Evolutionary conservation across 2,113 vertebrate genomes (phyloP), one percentile per base, ranked within the genome.

Genomic region (Dasypus novemcinctus): DNA sequence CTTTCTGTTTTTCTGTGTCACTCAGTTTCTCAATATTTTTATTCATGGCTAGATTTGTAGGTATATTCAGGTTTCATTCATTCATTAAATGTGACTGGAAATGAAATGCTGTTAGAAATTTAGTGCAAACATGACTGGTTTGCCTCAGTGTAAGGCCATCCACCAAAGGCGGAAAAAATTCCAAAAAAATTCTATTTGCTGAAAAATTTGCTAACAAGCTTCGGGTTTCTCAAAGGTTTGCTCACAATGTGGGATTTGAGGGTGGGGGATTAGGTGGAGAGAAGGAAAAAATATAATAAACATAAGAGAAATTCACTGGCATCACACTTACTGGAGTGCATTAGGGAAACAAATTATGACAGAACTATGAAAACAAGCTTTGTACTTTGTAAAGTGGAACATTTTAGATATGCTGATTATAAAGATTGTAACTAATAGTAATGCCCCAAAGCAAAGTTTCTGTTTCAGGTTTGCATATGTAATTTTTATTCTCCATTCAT

Each of bases 141-240:
- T 96, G 93, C 93, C 97, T 95, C 79, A 96, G 91, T 86, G 90
- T 93, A 97, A 98, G 95, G 57, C 96, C 92, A 93, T 86, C 87
- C 81, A 72, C 74, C 36, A 92, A 92, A 97, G 91, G 36, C 71
- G 76, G 95, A 97, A 94, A 95, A 76, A 96, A 96, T 95, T 27
- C 74, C 88, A 76, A 93, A 91, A 92, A 93, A 96, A 36, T 79
- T 95, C 74, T 97, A 81, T 97, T 97, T 97, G 82, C 88, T 98
- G 97, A 96, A 98, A 98, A 98, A 97, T 81, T 91, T 96, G 79
- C 93, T 98, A 97, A 98, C 96, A 97, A 95, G 79, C 91, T 96
- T 96, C 90, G 95, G 87, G 74, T 97, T 96, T 85, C 66, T 92
- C 93, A 92, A 96, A 97, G 90, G 6, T 82, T 97, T 97, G 92